A percentile compares a stretch with the other conserved stretches of the same genome.
phyloP scores from a whole-genome alignment of 2,888 invertebrate genomes.

The Parnassius apollo region DNA sequence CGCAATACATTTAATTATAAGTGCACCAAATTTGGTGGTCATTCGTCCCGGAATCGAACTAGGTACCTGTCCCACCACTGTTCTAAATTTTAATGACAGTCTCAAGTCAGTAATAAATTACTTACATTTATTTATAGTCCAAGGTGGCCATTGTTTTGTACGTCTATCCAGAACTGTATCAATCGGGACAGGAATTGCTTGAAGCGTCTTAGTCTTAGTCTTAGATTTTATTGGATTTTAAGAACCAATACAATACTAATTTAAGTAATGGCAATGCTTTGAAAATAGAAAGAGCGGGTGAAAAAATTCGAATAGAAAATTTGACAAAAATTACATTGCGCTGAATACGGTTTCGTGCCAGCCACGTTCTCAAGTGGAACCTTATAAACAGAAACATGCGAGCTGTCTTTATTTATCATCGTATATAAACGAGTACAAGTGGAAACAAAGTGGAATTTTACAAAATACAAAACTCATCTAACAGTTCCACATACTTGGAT shows the following conservation, averaged over 20 bases:
- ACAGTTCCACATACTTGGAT: slow-evolving; percentile 3
- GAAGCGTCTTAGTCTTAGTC: no score
- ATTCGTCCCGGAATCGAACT: no score
- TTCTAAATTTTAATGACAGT: no score
- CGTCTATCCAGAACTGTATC: no score
- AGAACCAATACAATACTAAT: slow-evolving; percentile 18
- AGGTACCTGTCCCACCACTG: no score
- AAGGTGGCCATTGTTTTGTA: no score
- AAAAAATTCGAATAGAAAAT: slow-evolving; percentile 13
- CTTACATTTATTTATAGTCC: no score
- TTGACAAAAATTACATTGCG: slow-evolving; percentile 24
- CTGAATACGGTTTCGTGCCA: slow-evolving; percentile 15
- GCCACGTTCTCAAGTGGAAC: slow-evolving; percentile 17
- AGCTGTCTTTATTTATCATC: slow-evolving; percentile 24
- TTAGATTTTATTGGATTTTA: background rate
- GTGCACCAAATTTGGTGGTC: no score
- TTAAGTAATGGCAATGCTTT: slow-evolving; percentile 14
- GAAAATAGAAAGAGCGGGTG: slow-evolving; percentile 10
- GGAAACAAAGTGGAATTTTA: slow-evolving; percentile 12
- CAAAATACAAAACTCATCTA: slow-evolving; percentile 14
- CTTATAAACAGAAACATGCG: slow-evolving; percentile 21
- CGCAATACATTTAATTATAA: no score
- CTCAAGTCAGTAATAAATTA: no score
- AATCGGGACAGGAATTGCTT: background rate
- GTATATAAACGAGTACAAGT: background rate